Base-by-base conservation (phyloP, 2,888 invertebrate species). In the Temnothorax rugatulus region DNA sequence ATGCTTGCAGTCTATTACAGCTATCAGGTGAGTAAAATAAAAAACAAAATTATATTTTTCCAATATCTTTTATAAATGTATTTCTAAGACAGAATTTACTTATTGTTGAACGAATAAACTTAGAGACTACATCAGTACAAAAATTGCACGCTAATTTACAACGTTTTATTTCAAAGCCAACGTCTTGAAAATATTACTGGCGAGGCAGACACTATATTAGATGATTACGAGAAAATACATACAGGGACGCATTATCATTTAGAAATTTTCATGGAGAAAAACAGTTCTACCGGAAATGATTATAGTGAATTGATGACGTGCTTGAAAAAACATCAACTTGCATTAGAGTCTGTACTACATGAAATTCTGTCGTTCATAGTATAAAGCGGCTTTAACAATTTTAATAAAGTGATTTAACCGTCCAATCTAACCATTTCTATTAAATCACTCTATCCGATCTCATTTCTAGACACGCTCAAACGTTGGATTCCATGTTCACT, bases 321-420 rank as follows among this genome's bases (percentile, higher is more conserved):
- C 9, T 66, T 76, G 38, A 76, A 13, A 44, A 76, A 52, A 76
- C 76, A 66, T 66, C 76, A 76, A 41, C 25, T 76, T 8, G 76
- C 76, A 52, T 41, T 76, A 52, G 38, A 76, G 76, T 76, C 8
- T 25, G 76, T 76, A 66, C 9, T 5, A 38, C 0, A 7, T 7
- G 9, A 57, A 52, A 15, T 76, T 76, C 18, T 76, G 15, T 52
- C 8, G 8, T 41, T 9, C 7, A 1, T 1, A 25, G 25, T 25
- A 63, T 21, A 15, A 3, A 54, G 3, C 44, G 3, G 52, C 8
- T 59, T 13, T 59, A 73, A 41, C 0, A 38, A 54, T 21, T 15
- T n/a, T 54, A 54, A 8, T 25, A 15, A 21, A 21, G 2, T 15
- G 2, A 2, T 4, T 50, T 34, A 7, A 52, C 2, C 13, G 1